These are phyloP conservation scores for Natrix natrix DNA, from an alignment of 2,797 vertebrate genomes.

Conservation along the genomic window DNA sequence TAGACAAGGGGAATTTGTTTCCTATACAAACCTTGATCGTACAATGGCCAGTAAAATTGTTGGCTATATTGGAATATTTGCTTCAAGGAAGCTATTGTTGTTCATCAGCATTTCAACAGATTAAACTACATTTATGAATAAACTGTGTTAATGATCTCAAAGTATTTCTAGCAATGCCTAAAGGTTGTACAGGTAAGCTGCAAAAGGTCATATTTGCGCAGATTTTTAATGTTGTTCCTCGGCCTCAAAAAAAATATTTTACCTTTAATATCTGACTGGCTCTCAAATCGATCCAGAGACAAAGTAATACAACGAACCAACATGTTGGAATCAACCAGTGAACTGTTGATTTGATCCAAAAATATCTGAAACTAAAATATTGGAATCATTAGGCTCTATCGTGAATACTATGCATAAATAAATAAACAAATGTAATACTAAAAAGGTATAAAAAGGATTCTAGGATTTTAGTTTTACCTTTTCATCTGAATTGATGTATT, in stretches of 20 bases:
- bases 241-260: neutral
- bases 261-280: conserved; percentile 95
- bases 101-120: neutral
- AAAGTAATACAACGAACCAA: conserved; percentile 94
- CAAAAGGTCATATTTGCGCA: neutral
- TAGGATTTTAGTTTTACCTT: conserved; percentile 79
- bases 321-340: conserved; percentile 98
- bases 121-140: neutral
- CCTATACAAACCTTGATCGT: neutral
- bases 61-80: neutral
- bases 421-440: neutral
- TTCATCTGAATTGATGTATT: conserved; percentile 95
- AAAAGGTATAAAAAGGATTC: neutral
- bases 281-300: conserved; percentile 94
- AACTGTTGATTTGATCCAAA: conserved; percentile 97
- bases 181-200: neutral
- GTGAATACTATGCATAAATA: neutral
- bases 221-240: neutral
- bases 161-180: neutral
- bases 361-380: conserved; percentile 91
- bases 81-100: neutral
- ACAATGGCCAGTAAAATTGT: neutral
- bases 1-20: neutral
- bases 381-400: neutral
- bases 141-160: neutral